A percentile compares a stretch with the other conserved stretches of the same genome.
Evolutionary conservation across 1,140 invertebrate genomes (phyloP).

Genomic region (Drosophila oshimai): DNA sequence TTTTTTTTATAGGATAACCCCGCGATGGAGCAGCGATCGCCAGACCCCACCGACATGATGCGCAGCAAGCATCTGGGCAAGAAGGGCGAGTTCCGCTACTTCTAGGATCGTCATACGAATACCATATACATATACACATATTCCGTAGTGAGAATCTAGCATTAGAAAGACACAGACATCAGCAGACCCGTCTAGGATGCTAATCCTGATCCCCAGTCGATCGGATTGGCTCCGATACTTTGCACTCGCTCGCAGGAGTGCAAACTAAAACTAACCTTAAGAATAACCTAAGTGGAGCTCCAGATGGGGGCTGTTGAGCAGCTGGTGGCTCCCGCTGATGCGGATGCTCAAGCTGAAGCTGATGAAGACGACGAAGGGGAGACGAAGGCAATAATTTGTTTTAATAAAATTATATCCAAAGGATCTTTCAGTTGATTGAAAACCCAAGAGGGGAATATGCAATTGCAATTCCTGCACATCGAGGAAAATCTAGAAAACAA

Average conservation of each 20-base stretch:
- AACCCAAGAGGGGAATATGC: background rate
- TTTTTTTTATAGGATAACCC: conserved; percentile 81
- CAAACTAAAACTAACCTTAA: conserved; percentile 61
- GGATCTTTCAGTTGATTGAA: conserved; percentile 7
- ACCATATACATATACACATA: conserved; percentile 37
- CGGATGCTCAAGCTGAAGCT: background rate
- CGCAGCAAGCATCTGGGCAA: conserved; percentile 94
- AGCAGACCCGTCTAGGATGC: conserved; percentile 14
- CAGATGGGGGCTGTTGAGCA: conserved; percentile 13
- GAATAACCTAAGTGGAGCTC: conserved; percentile 69
- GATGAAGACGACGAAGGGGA: conserved; percentile 4
- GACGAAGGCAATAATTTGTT: conserved; percentile 67
- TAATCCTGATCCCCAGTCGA: conserved; percentile 5
- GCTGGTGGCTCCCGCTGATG: background rate
- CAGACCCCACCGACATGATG: conserved; percentile 89
- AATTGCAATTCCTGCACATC: too few relatives aligned
- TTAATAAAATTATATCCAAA: conserved; percentile 56
- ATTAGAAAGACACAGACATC: conserved; percentile 1
- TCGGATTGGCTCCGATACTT: conserved; percentile 19
- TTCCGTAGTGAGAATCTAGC: conserved; percentile 46
- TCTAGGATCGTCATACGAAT: conserved; percentile 84
- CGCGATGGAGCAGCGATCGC: conserved; percentile 81
- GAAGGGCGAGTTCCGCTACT: conserved; percentile 98
- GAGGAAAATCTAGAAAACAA: too few relatives aligned
- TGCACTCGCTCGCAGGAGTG: conserved; percentile 11